Base-by-base conservation (phyloP, 2,888 invertebrate genomes). In the Orthosia gracilis region DNA sequence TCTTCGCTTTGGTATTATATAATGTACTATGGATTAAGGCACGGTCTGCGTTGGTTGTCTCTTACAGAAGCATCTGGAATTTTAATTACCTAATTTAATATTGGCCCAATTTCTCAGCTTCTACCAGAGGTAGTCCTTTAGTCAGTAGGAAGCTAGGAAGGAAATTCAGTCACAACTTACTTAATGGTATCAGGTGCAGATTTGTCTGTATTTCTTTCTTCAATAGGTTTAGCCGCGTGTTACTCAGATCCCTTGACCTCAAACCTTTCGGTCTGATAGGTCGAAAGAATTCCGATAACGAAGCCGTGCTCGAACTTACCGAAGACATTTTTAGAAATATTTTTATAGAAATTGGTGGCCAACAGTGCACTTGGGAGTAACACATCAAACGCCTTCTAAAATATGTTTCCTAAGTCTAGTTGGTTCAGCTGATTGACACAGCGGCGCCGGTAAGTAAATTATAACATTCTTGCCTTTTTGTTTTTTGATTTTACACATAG, bases 161-260 rank as follows among this genome's bases (percentile, higher is more conserved):
- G 40, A 40, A 40, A 9, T 40, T 40, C 40, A 40, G 40, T 40
- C 40, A 40, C 40, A 73, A 92, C 94, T 94, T 88, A 96, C 96
- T 88, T 31, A 96, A 83, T 21, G 97, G 92, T 70, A 97, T 94
- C 26, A 96, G 92, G 84, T 97, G 97, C 67, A 93, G 84, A 71
- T 97, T 96, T 2, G 97, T 97, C 70, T 96, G 94, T 79, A 97
- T 97, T 90, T 97, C 97, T 87, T 95, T 96, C 87, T 97, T 97
- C 79, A 97, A 93, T 82, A 97, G 93, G 83, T 94, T 95, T 61
- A 97, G 89, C n/a, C 97, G 95, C 78, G 93, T 97, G 90, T 83
- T 93, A 90, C 94, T 97, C 61, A 93, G 92, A 89, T 92, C 93
- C 77, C 88, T 92, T 13, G 94, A 91, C 21, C 92, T 83, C 3